A percentile compares a stretch with the other conserved stretches of the same genome.
These are phyloP conservation scores for Papio anubis DNA, from an alignment of 2,113 vertebrate species.

Conservation along the genomic window DNA sequence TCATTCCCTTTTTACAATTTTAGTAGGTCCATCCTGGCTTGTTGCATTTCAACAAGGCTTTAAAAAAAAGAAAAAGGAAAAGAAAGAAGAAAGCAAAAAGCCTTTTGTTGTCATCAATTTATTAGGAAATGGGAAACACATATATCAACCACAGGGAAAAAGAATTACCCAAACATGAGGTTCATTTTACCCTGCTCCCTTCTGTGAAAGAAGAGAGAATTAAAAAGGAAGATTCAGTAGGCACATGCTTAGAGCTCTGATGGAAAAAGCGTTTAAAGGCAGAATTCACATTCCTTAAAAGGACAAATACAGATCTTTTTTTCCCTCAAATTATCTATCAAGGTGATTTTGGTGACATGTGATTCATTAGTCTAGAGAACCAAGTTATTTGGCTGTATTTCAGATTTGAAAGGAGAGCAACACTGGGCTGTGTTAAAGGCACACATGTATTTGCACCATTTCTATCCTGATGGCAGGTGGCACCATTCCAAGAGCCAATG, in stretches of 20 bases:
- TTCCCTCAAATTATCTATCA: not conserved
- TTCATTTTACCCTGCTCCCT: not conserved
- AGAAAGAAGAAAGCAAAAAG: not conserved
- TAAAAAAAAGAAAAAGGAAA: no score
- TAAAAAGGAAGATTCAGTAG: not conserved
- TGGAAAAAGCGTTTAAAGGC: not conserved
- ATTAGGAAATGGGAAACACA: not conserved
- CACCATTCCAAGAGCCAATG: not conserved
- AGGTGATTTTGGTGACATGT: not conserved
- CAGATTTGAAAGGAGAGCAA: not conserved
- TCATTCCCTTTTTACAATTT: not conserved
- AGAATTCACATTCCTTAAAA: not conserved
- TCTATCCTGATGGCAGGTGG: not conserved
- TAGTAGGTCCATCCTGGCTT: not conserved
- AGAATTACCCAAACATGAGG: not conserved
- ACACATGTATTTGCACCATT: not conserved
- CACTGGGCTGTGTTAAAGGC: not conserved
- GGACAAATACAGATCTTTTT: not conserved
- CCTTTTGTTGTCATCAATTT: not conserved
- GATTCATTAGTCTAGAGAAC: not conserved
- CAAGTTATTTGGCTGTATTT: not conserved
- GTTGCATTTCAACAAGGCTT: not conserved
- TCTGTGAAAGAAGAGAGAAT: conserved; percentile 30
- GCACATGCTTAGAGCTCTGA: not conserved
- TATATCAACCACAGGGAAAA: not conserved